phyloP scores from a whole-genome alignment of 2,797 vertebrate species.

The Sebastes vulpes region DNA sequence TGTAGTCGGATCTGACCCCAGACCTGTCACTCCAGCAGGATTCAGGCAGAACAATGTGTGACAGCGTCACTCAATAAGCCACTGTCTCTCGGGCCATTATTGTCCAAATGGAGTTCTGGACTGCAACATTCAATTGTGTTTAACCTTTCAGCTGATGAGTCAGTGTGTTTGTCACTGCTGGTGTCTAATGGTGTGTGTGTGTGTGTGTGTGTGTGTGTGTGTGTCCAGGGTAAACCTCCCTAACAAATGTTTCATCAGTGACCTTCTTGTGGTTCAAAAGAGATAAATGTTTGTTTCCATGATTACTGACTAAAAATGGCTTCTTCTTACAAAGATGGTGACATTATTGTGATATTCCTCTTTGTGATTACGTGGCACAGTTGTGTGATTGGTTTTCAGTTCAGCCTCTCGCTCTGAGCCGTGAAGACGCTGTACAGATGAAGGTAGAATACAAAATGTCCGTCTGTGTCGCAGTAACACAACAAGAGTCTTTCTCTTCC shows the following conservation, averaged over 20 bases:
- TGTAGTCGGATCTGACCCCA: neutral
- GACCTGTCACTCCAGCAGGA: constrained; percentile 20
- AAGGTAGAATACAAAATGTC: neutral
- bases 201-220: neutral
- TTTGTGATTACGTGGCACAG: neutral
- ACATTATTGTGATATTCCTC: neutral
- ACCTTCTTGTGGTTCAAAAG: neutral
- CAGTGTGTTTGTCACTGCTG: constrained; percentile 40
- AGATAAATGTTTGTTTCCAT: constrained; percentile 3
- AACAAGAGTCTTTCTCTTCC: constrained; percentile 4
- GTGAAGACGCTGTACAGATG: neutral
- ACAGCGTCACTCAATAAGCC: constrained; percentile 49
- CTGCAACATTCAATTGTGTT: constrained; percentile 15
- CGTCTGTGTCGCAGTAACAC: constrained; percentile 1
- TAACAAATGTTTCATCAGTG: neutral
- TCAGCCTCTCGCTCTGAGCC: neutral
- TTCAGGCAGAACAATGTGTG: constrained; percentile 29
- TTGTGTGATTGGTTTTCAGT: neutral
- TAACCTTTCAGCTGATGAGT: constrained; percentile 52
- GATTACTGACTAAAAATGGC: neutral
- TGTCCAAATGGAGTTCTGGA: constrained; percentile 41
- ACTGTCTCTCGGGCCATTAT: constrained; percentile 33
- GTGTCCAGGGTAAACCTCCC: neutral
- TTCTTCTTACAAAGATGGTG: neutral
- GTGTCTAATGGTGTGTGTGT: neutral